Conservation (phyloP, 2,888 invertebrate species). For the Strigamia maritima region DNA sequence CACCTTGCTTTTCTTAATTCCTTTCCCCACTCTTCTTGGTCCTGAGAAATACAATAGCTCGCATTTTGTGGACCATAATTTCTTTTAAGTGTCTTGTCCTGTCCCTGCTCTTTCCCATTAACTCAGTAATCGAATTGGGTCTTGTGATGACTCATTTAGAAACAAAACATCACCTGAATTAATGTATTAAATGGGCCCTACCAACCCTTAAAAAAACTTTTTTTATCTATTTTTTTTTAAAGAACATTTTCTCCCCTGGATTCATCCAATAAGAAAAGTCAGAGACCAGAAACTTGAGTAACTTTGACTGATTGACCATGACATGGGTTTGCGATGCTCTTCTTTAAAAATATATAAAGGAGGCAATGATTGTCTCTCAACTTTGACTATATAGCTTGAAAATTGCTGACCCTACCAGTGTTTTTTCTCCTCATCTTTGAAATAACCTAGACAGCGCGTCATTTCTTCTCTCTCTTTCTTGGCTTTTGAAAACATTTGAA, state of each 20-base stretch:
- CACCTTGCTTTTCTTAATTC: background rate
- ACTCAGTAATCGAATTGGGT: background rate
- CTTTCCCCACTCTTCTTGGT: background rate
- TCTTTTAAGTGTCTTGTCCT: background rate
- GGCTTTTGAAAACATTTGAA: background rate
- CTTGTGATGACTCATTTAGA: slow-evolving; percentile 2
- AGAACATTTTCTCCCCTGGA: background rate
- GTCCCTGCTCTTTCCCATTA: background rate
- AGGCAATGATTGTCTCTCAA: background rate
- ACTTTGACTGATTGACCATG: slow-evolving; percentile 2
- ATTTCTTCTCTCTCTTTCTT: background rate
- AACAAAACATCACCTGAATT: background rate
- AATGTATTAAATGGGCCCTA: background rate
- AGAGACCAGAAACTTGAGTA: background rate
- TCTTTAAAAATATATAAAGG: background rate
- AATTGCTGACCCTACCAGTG: background rate
- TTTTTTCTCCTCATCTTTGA: background rate
- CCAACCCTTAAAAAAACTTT: background rate
- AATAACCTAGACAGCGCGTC: background rate
- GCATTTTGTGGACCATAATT: background rate
- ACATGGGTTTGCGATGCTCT: background rate
- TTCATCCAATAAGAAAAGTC: background rate
- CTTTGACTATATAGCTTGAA: background rate
- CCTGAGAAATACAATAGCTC: background rate
- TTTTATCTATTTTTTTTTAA: background rate